Evolutionary conservation across 2,797 vertebrate species (phyloP).

Genomic region (Melanotaenia pygmaea): DNA sequence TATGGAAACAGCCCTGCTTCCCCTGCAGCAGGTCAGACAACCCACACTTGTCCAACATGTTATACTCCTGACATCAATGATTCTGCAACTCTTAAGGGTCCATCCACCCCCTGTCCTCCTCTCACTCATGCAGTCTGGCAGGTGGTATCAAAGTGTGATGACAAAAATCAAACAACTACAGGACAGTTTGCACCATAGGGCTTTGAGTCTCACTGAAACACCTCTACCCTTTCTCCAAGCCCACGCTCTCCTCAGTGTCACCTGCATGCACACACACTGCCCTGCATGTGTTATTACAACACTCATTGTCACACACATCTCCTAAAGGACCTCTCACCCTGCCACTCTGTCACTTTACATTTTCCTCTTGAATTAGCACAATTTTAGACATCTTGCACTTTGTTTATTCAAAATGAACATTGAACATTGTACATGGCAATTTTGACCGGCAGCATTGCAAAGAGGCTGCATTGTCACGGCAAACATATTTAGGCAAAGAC

Average conservation of each 20-base stretch:
- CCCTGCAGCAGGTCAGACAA: neutral
- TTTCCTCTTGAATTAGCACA: neutral
- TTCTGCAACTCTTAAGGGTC: neutral
- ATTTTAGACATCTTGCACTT: neutral
- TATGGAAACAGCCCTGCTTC: neutral
- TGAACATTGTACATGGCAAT: neutral
- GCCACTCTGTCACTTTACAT: neutral
- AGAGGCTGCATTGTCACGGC: neutral
- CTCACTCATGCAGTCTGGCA: neutral
- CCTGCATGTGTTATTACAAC: neutral
- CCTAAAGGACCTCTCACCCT: neutral
- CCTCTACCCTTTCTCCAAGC: neutral
- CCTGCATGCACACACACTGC: neutral
- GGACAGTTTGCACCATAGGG: constrained; percentile 2
- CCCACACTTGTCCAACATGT: constrained; percentile 3
- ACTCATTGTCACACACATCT: constrained; percentile 11
- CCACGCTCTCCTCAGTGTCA: neutral
- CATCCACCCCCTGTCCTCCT: neutral
- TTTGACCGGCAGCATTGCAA: neutral
- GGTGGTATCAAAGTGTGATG: constrained; percentile 13
- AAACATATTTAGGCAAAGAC: too few species aligned
- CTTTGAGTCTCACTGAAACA: constrained; percentile 3
- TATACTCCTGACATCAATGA: neutral
- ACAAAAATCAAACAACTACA: constrained; percentile 10
- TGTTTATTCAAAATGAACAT: neutral